Conservation (phyloP, 2,113 vertebrate species). For the Bos indicus region DNA sequence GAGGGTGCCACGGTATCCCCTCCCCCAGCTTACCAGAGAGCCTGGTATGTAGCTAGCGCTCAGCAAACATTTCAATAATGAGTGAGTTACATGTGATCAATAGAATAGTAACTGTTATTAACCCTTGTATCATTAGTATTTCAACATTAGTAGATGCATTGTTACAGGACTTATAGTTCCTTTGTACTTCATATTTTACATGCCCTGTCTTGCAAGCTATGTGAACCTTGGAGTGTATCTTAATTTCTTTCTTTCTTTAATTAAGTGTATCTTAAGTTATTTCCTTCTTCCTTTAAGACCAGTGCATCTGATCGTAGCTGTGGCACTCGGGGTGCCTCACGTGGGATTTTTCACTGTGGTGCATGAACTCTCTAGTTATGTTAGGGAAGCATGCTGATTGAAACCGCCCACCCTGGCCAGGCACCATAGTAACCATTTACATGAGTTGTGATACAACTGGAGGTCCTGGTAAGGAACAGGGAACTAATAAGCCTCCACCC, state of each 20-base stretch:
- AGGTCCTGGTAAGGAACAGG: too few species aligned
- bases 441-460: too few species aligned
- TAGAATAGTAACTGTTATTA: background rate
- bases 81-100: background rate
- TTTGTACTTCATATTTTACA: background rate
- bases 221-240: background rate
- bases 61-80: background rate
- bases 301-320: rapidly evolving
- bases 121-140: background rate
- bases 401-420: too few species aligned
- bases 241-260: background rate
- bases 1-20: background rate
- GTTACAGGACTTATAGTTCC: background rate
- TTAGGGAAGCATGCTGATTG: too few species aligned
- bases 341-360: background rate
- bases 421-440: too few species aligned
- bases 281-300: background rate
- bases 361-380: background rate
- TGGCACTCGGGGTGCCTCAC: rapidly evolving
- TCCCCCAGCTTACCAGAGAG: background rate
- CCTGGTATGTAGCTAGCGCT: background rate
- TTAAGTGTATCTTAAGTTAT: background rate
- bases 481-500: too few species aligned
- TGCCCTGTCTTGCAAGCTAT: background rate
- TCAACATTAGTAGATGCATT: background rate